Evolutionary conservation across 92 coral and sea anemone species (phyloP), one percentile per base, ranked within the genome.

Genomic region (Pocillopora meandrina): DNA sequence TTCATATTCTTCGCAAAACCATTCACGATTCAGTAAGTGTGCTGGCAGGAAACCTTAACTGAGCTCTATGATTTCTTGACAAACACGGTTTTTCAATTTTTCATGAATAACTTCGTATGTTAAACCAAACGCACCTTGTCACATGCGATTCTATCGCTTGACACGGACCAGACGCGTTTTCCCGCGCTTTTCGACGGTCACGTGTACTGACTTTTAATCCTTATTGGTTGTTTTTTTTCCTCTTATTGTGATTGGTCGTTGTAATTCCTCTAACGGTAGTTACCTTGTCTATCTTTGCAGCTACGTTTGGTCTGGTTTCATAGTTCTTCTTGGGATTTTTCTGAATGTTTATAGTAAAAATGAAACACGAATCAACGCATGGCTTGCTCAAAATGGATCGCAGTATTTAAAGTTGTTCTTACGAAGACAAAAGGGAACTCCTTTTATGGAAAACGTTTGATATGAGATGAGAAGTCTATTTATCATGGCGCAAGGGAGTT

Each of bases 281-380:
- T 15, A 11, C 0, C 18, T 70, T 56, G 56, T 73, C 20, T 77
- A 64, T 42, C n/a, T 10, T 76, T 88, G n/a, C 78, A 97, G 99
- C 76, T 97, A 97, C 74, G 88, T 97, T 15, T 97, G 99, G 99
- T 97, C 99, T 55, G 99, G 97, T 15, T 83, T 88, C 63, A 91
- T 97, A 33, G 99, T 97, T 3, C 90, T 93, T 14, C 59, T 91
- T 18, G 99, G 99, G 47, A 97, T 97, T 80, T 89, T 89, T 71
- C 90, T 97, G 18, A 97, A 97, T 69, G 92, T 95, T 10, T 97
- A 97, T 90, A 97, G 99, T 80, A 97, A 97, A 77, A 97, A 97
- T 79, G 86, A 86, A 87, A 73, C 85, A 18, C 82, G 35, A 66
- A 82, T 89, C 92, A 88, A 95, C 75, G 79, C 93, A 21, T 82